These are phyloP conservation scores for Rhadina sibilatrix DNA, from an alignment of 2,113 vertebrate genomes.

Conservation along the genomic window DNA sequence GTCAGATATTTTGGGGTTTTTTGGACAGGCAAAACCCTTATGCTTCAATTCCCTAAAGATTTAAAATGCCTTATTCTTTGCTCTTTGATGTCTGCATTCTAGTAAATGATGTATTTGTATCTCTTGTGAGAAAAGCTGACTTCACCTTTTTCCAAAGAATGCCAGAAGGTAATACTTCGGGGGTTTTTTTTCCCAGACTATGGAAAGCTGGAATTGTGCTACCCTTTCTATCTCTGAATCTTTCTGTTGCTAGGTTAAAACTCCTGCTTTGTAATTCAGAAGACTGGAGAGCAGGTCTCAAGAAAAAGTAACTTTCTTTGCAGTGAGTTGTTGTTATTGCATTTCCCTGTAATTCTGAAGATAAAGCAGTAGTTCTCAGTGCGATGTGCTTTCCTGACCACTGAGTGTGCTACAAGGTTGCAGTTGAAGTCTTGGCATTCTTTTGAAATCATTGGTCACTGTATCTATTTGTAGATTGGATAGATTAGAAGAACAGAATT, in stretches of 20 bases:
- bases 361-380: background rate
- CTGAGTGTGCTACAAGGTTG: background rate
- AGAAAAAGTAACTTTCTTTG: background rate
- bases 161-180: background rate
- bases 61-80: background rate
- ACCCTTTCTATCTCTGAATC: background rate
- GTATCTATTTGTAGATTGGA: background rate
- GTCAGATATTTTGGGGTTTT: background rate
- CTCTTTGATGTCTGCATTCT: background rate
- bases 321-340: background rate
- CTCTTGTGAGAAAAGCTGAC: background rate
- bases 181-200: background rate
- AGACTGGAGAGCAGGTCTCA: background rate
- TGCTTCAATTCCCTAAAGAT: background rate
- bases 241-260: background rate
- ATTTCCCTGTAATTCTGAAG: background rate
- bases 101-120: background rate
- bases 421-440: background rate
- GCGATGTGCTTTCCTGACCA: background rate
- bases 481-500: background rate
- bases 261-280: background rate
- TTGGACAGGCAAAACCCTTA: background rate
- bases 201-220: background rate
- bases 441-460: background rate
- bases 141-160: background rate